Evolutionary conservation across 2,888 invertebrate species (phyloP), one percentile per base, ranked within the genome.

Genomic region (Oscheius sp.): DNA sequence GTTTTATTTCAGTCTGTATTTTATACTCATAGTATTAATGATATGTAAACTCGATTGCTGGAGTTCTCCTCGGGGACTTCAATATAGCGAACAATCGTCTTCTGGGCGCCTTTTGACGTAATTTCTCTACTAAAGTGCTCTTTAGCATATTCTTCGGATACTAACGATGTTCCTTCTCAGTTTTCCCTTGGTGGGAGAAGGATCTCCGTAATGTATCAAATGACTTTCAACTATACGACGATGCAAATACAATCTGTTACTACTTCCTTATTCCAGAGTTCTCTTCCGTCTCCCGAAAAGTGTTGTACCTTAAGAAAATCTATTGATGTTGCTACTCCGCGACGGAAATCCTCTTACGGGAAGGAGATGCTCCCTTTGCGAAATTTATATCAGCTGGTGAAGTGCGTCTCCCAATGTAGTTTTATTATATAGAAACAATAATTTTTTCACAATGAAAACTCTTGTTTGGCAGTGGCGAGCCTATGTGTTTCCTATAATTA

Each of bases 401-500:
- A 32, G 32, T 20, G 36, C 33, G 6, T 33, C 20, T 54, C 36
- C 33, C 54, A n/a, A 17, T 32, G 32, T 54, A 33, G 32, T 33
- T 20, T n/a, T 20, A 33, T 51, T 32, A 5, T 33, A 12, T 20
- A 9, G 6, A 17, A 20, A 54, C 54, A 17, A 54, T n/a, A 50
- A 50, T n/a, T n/a, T n/a, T n/a, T n/a, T n/a, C 20, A 17, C 20
- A 54, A 20, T 8, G 17, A 22, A 57, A 44, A 12, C 59, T 59
- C 59, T 59, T 59, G 59, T 59, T 59, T 59, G 59, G 59, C 44
- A 59, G 59, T 44, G n/a, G 59, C 59, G 59, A 59, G 59, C 44
- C 59, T 44, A 59, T 59, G 59, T 59, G 44, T 28, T 59, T 41
- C 59, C 59, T 59, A 59, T 59, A 59, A 44, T 59, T 59, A 59